A percentile compares a stretch with the other conserved stretches of the same genome.
Conservation (phyloP, 2,888 invertebrate genomes). For the Stenchaetothrips biformis region DNA sequence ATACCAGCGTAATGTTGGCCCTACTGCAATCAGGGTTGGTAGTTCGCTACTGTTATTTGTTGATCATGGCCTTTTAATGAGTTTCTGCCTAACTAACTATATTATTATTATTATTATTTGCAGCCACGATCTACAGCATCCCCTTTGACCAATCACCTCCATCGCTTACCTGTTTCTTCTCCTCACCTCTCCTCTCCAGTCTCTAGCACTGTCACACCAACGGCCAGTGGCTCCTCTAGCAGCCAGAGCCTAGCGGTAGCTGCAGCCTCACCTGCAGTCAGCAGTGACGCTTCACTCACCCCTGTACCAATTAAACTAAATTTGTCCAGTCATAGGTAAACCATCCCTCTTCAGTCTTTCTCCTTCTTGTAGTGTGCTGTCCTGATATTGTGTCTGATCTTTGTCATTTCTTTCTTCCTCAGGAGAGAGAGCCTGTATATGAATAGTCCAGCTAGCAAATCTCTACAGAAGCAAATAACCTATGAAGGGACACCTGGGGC, state of each 20-base stretch:
- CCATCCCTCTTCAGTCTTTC: background rate
- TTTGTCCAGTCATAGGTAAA: conserved; percentile 32
- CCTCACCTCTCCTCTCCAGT: background rate
- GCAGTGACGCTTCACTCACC: background rate
- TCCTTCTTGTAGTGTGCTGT: background rate
- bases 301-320: conserved; percentile 33
- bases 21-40: conserved; percentile 41
- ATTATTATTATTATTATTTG: background rate
- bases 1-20: conserved; percentile 42
- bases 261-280: background rate
- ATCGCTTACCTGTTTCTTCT: background rate
- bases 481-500: conserved; percentile 42
- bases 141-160: background rate
- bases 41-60: background rate
- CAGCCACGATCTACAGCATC: background rate
- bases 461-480: conserved; percentile 53
- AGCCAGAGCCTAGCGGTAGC: background rate
- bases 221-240: background rate
- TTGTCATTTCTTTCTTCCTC: background rate
- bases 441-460: conserved; percentile 41
- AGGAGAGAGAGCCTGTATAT: conserved; percentile 31
- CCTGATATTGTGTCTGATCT: background rate
- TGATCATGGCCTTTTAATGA: conserved; percentile 17
- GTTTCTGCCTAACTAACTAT: background rate
- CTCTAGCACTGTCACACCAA: background rate